Evolutionary conservation across 2,113 vertebrate genomes (phyloP), one percentile per base, ranked within the genome.

Genomic region (Callipepla californica): DNA sequence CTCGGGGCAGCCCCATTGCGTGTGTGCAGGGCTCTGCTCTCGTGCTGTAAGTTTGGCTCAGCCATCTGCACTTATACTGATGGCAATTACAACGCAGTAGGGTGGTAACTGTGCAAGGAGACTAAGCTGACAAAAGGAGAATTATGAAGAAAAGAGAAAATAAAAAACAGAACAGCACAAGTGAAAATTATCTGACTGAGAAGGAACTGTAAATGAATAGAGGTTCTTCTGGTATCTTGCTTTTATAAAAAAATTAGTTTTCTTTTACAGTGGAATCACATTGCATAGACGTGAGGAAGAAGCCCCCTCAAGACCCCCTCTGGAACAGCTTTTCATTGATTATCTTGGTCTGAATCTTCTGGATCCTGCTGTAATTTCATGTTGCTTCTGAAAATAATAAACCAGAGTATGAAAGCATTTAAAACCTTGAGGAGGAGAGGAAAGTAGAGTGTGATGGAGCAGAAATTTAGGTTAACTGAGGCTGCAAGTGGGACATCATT

Each of bases 1-100:
- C n/a, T 78, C 44, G 28, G 84, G 32, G 44, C 1, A 0, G 28
- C 19, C n/a, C 13, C 0, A 0, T 8, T 21, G 32, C 3, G 0
- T 5, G 21, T 21, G 10, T 8, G 40, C 15, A 74, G 23, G 4
- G 4, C 2, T 38, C 5, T 9, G 40, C 16, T 23, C 17, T 77
- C 36, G 23, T 1, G 0, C 23, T 0, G 0, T 36, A 30, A 30
- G 36, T 90, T 77, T 32, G 16, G 7, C 20, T 2, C 2, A 23
- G 30, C 50, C n/a, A 32, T 28, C 18, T 75, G 57, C 32, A 4
- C 25, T 74, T 50, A 13, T 0, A 0, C 8, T 75, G 32, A 47
- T 42, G 26, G 11, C 25, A 55, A 67, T 70, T 78, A 45, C 65
- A 72, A 28, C 50, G 38, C 11, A 55, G 28, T 13, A 51, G 26